Conservation (phyloP, 30 jellyfish, hydroid and myxozoan genomes). For the Thelohanellus kitauei region DNA sequence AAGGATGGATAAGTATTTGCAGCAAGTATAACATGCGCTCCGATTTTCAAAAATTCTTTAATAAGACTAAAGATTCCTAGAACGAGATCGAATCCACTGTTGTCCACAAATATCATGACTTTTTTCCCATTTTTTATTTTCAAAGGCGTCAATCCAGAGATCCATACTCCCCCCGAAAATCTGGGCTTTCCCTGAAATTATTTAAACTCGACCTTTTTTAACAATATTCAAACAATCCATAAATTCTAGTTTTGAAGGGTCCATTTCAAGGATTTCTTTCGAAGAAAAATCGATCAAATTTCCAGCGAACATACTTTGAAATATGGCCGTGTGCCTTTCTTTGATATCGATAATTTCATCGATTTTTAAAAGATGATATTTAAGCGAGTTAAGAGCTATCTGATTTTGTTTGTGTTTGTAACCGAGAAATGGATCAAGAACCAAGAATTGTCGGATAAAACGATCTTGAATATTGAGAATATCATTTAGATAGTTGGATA, state of each 20-base stretch:
- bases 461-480: too few relatives aligned
- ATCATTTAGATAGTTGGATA: too few relatives aligned
- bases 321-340: slow-evolving; percentile 12
- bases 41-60: slow-evolving; percentile 19
- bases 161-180: slow-evolving; percentile 36
- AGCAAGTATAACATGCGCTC: slow-evolving; percentile 39
- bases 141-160: slow-evolving; percentile 22
- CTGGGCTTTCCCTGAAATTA: slow-evolving; percentile 3
- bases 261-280: slow-evolving; percentile 5
- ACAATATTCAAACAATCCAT: too few relatives aligned
- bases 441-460: too few relatives aligned
- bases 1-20: slow-evolving; percentile 54
- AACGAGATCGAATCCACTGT: slow-evolving; percentile 56
- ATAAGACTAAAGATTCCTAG: slow-evolving; percentile 41
- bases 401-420: too few relatives aligned
- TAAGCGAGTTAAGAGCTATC: not conserved
- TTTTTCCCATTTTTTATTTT: slow-evolving; percentile 9
- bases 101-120: slow-evolving; percentile 44
- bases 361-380: not conserved
- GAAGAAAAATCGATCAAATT: slow-evolving; percentile 83
- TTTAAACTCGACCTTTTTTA: not conserved
- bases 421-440: too few relatives aligned
- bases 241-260: not conserved
- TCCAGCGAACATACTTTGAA: slow-evolving; percentile 48
- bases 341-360: slow-evolving; percentile 2